Conservation (phyloP, 2,113 vertebrate species). For the Hippopotamus amphibius region DNA sequence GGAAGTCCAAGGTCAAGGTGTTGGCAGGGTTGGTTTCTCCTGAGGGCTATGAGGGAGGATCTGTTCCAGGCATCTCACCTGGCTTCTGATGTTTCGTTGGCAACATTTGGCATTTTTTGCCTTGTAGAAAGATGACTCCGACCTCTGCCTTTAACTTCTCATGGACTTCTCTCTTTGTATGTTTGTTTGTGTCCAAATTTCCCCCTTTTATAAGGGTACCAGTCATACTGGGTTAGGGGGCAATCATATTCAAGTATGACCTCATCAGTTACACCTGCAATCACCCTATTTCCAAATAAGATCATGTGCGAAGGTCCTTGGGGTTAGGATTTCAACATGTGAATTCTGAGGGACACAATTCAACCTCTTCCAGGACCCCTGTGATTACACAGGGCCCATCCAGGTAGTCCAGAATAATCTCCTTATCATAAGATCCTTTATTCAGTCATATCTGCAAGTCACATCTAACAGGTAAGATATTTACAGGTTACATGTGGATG, state of each 20-base stretch:
- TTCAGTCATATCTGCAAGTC: neutral
- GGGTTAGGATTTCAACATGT: neutral
- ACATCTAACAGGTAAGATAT: neutral
- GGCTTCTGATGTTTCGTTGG: neutral
- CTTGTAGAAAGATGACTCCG: neutral
- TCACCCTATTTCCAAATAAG: neutral
- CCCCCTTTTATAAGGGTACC: neutral
- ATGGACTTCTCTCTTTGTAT: fast-evolving
- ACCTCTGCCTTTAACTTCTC: neutral
- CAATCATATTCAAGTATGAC: no score
- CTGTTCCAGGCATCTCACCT: neutral
- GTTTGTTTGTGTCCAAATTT: neutral
- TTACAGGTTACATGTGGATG: neutral
- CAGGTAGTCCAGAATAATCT: neutral
- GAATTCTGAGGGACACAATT: neutral
- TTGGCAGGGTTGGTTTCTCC: neutral
- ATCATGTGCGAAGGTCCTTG: neutral
- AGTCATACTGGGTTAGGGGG: neutral
- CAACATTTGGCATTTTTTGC: neutral
- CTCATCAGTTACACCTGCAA: neutral
- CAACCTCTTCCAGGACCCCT: neutral
- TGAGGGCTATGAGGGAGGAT: no score
- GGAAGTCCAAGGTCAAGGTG: neutral
- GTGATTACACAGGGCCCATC: neutral
- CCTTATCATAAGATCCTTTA: neutral